These are phyloP conservation scores for Cabera pusaria DNA, from an alignment of 2,888 invertebrate genomes.

Conservation along the genomic window DNA sequence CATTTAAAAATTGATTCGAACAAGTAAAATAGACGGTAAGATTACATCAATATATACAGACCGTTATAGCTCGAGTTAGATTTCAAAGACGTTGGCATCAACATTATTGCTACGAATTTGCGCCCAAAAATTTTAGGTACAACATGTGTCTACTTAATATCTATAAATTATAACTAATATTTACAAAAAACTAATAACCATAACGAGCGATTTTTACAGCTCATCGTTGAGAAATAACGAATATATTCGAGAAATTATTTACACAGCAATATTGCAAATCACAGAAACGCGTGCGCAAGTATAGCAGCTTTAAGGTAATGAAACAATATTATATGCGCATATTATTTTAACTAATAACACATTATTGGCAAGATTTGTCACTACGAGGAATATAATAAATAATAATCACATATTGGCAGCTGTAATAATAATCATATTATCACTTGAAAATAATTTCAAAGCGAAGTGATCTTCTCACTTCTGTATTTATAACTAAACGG, in stretches of 20 bases:
- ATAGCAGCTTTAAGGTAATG: constrained; percentile 43
- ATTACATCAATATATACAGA: constrained; percentile 66
- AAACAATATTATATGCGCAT: background rate
- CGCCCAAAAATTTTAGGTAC: constrained; percentile 73
- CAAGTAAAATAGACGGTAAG: constrained; percentile 55
- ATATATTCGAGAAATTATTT: constrained; percentile 73
- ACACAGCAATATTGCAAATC: constrained; percentile 78
- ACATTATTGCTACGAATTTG: constrained; percentile 77
- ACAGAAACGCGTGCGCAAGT: constrained; percentile 70
- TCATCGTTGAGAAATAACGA: constrained; percentile 75
- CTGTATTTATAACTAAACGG: constrained; percentile 10
- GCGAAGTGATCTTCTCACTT: constrained; percentile 4
- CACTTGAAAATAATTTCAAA: background rate
- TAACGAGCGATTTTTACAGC: constrained; percentile 63
- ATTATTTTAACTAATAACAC: constrained; percentile 26
- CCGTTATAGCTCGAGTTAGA: constrained; percentile 60
- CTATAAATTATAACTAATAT: constrained; percentile 66
- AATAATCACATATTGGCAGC: constrained; percentile 17
- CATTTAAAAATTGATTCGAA: constrained; percentile 40
- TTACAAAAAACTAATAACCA: constrained; percentile 71
- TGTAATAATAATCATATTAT: constrained; percentile 4
- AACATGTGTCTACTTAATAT: constrained; percentile 78
- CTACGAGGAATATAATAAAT: constrained; percentile 14
- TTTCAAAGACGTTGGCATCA: constrained; percentile 70
- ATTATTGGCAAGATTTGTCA: constrained; percentile 32